Evolutionary conservation across 2,888 invertebrate species (phyloP).

Genomic region (Esperia sulphurella): DNA sequence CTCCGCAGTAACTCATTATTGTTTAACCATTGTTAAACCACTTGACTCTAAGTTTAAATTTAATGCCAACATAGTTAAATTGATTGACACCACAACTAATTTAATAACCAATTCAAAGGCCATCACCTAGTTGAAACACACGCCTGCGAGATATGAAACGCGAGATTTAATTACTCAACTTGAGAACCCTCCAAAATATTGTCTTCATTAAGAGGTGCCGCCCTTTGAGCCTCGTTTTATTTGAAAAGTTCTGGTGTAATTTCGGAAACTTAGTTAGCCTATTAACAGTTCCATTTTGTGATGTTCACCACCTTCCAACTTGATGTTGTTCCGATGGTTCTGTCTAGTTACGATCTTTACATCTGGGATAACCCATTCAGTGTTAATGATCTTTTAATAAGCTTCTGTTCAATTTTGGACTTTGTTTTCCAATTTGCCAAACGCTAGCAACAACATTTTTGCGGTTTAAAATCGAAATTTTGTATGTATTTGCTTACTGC

Average conservation of each 20-base stretch:
- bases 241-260: constrained; percentile 71
- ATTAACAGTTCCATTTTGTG: constrained; percentile 52
- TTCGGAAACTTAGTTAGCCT: constrained; percentile 61
- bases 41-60: constrained; percentile 10
- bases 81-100: constrained; percentile 49
- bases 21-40: no score
- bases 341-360: not conserved
- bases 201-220: constrained; percentile 64
- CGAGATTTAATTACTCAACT: constrained; percentile 66
- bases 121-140: constrained; percentile 20
- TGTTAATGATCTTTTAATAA: constrained; percentile 10
- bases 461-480: constrained; percentile 2
- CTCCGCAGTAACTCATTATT: no score
- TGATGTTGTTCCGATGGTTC: constrained; percentile 18
- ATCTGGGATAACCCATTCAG: constrained; percentile 3
- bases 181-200: constrained; percentile 59
- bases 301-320: constrained; percentile 33
- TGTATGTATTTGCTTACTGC: constrained; percentile 1
- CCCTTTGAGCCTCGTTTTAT: constrained; percentile 69
- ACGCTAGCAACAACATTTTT: constrained; percentile 1
- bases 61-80: constrained; percentile 27
- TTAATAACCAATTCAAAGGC: constrained; percentile 44
- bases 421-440: not conserved
- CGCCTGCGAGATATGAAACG: constrained; percentile 41
- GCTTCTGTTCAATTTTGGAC: not conserved